Percentiles rank a stretch among this genome's conserved stretches.
Evolutionary conservation across 2,113 vertebrate species (phyloP).

Genomic region (Ptilonorhynchus violaceus): DNA sequence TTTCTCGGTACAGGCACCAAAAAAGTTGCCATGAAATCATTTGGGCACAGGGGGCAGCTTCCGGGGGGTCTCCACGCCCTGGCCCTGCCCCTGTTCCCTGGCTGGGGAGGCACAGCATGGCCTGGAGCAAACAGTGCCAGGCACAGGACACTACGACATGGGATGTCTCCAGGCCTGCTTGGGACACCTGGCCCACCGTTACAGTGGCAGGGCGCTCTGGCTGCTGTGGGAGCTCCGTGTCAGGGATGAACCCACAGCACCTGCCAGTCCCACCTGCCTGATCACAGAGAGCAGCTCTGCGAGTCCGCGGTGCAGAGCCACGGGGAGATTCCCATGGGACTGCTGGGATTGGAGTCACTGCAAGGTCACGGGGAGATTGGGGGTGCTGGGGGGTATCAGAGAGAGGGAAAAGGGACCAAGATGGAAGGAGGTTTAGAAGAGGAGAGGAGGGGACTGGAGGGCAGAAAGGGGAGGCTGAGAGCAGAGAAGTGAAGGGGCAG

Average conservation of each 20-base stretch:
- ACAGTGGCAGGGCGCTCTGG: rapidly evolving
- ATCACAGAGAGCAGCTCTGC: neutral
- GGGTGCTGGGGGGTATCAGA: neutral
- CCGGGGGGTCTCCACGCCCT: neutral
- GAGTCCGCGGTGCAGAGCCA: rapidly evolving
- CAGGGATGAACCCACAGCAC: rapidly evolving
- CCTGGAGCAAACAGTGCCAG: neutral
- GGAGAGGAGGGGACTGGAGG: neutral
- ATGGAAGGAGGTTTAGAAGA: neutral
- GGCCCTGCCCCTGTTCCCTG: neutral
- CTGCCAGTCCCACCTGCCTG: neutral
- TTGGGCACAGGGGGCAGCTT: neutral
- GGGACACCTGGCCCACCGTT: neutral
- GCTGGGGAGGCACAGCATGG: neutral
- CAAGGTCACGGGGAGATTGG: neutral
- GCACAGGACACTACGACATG: neutral
- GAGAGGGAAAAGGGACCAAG: neutral
- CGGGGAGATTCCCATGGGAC: rapidly evolving
- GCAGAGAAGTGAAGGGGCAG: neutral
- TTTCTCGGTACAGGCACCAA: neutral
- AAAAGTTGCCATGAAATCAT: neutral
- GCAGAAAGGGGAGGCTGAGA: neutral
- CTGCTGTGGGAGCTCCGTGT: neutral
- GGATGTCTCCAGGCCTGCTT: neutral
- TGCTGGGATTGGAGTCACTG: neutral